These are phyloP conservation scores for Polypterus senegalus DNA, from an alignment of 2,113 vertebrate species.

Conservation along the genomic window DNA sequence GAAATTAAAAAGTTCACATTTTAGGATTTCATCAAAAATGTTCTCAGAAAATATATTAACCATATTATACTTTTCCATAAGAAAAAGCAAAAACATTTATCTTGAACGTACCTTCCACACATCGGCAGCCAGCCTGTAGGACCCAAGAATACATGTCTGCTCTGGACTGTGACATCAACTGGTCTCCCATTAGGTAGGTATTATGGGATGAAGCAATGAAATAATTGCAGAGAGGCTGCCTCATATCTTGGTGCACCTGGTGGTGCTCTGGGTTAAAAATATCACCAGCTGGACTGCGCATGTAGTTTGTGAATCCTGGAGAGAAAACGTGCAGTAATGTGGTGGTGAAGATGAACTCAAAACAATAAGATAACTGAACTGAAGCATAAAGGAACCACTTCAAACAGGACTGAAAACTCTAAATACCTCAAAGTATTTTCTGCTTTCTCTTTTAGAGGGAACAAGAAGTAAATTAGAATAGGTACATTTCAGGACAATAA, in stretches of 20 bases:
- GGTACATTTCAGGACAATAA: too few species aligned
- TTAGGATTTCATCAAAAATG: too few species aligned
- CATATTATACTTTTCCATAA: not conserved
- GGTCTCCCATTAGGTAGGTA: constrained; percentile 95
- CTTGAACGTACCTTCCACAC: constrained; percentile 71
- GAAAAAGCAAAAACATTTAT: rapidly evolving
- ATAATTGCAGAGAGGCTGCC: constrained; percentile 73
- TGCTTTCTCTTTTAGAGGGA: not conserved
- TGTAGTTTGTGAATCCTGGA: constrained; percentile 88
- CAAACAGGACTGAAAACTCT: too few species aligned
- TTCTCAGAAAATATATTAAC: too few species aligned
- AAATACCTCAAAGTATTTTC: too few species aligned
- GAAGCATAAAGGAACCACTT: too few species aligned
- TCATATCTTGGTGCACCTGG: constrained; percentile 83
- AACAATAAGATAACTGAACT: too few species aligned
- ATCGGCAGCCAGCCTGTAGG: constrained; percentile 88
- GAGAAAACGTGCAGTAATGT: not conserved
- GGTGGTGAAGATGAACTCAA: not conserved
- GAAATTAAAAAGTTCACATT: not conserved
- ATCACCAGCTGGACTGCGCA: constrained; percentile 79
- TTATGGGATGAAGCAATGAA: constrained; percentile 96
- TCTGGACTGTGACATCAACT: constrained; percentile 93
- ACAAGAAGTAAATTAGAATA: not conserved
- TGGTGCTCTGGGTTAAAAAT: constrained; percentile 86
- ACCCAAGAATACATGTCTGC: constrained; percentile 97